Conservation (phyloP, 2,888 invertebrate genomes). For the Dastarcus helophoroides region DNA sequence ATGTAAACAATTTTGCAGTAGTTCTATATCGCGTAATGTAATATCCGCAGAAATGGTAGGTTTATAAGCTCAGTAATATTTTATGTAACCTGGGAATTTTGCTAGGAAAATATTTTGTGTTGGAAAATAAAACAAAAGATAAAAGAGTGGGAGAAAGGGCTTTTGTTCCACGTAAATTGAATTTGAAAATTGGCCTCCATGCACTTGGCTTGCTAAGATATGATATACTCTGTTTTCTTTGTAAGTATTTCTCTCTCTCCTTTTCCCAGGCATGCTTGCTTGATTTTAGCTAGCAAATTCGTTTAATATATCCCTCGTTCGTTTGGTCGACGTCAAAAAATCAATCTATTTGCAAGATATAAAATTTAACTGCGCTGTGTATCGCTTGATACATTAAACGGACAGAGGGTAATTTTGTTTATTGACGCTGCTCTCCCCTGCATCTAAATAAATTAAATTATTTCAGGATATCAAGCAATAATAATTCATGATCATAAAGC, state of each 20-base stretch:
- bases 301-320: too few species aligned
- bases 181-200: slow-evolving; percentile 37
- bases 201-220: slow-evolving; percentile 29
- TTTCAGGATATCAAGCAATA: slow-evolving; percentile 18
- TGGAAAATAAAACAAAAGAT: slow-evolving; percentile 29
- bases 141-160: slow-evolving; percentile 25
- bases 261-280: too few species aligned
- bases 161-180: slow-evolving; percentile 38
- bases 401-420: too few species aligned
- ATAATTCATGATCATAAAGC: slow-evolving; percentile 19
- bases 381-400: too few species aligned
- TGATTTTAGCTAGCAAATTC: too few species aligned
- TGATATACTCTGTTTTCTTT: slow-evolving; percentile 27
- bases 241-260: slow-evolving; percentile 11
- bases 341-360: too few species aligned
- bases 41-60: too few species aligned
- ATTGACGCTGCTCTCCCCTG: slow-evolving; percentile 11
- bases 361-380: too few species aligned
- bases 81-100: slow-evolving; percentile 24
- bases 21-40: too few species aligned
- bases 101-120: slow-evolving; percentile 29
- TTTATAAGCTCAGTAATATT: slow-evolving; percentile 29
- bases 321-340: too few species aligned
- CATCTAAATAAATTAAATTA: slow-evolving; percentile 20
- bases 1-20: too few species aligned